Conservation (phyloP, 1,140 invertebrate genomes). For the Scylla paramamosain region DNA sequence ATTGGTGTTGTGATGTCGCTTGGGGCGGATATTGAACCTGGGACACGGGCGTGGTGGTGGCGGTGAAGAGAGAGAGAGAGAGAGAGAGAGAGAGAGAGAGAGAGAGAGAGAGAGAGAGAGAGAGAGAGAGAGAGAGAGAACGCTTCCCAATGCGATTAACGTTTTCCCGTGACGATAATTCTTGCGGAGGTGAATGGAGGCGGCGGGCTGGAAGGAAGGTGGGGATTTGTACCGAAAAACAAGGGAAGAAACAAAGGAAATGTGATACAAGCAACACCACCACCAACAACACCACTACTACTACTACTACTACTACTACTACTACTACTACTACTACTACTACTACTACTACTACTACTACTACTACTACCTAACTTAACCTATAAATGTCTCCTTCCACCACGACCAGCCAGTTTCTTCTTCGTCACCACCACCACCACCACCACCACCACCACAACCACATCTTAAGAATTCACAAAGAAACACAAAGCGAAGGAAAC, state of each 20-base stretch:
- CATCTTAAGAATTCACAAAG: too few relatives aligned
- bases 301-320: constrained; percentile 37
- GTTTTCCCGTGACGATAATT: background rate
- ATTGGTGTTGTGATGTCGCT: too few relatives aligned
- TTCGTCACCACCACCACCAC: too few relatives aligned
- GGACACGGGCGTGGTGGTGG: background rate
- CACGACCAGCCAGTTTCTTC: too few relatives aligned
- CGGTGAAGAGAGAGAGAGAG: constrained; percentile 29
- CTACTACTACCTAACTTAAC: constrained; percentile 9
- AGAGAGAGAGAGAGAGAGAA: constrained; percentile 38
- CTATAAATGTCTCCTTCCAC: too few relatives aligned
- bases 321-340: constrained; percentile 45
- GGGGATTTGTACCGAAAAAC: background rate
- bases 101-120: constrained; percentile 41
- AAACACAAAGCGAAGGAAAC: too few relatives aligned
- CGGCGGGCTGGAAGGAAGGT: background rate
- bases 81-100: constrained; percentile 43
- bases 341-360: constrained; percentile 42
- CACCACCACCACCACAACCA: too few relatives aligned
- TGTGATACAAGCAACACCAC: too few relatives aligned
- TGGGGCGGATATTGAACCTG: too few relatives aligned
- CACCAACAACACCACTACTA: background rate
- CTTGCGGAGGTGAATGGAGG: background rate
- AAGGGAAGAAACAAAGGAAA: background rate
- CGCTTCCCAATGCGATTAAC: background rate